Evolutionary conservation across 2,797 vertebrate species (phyloP).

Genomic region (Chrysocyon brachyurus): DNA sequence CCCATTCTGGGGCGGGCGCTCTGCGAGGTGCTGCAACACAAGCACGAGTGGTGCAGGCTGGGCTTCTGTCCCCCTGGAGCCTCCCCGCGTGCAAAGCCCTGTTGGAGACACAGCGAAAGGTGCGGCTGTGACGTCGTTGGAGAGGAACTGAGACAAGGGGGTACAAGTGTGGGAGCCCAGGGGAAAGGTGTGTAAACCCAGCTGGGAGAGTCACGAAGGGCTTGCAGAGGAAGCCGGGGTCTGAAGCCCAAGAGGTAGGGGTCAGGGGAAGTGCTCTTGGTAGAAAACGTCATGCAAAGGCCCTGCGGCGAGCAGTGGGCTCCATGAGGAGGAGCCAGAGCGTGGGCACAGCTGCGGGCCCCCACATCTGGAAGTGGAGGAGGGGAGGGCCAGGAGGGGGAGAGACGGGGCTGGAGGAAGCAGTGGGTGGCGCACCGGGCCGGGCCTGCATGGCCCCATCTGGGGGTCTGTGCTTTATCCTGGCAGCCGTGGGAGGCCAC

Average conservation of each 20-base stretch:
- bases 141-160: not conserved
- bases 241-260: slow-evolving; percentile 3
- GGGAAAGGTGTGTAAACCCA: not conserved
- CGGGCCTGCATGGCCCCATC: not conserved
- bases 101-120: not conserved
- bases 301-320: not conserved
- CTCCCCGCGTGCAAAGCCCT: not conserved
- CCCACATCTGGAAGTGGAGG: not conserved
- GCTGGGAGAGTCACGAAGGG: not conserved
- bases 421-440: accelerated
- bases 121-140: not conserved
- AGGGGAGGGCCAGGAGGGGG: not conserved
- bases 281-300: not conserved
- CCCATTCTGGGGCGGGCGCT: too few species aligned
- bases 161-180: not conserved
- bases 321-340: too few species aligned
- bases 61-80: not conserved
- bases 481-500: not conserved
- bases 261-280: not conserved
- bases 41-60: not conserved
- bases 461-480: not conserved
- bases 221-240: not conserved
- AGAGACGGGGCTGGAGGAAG: too few species aligned
- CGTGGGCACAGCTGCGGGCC: not conserved
- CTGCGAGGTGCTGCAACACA: not conserved